phyloP scores from a whole-genome alignment of 2,113 vertebrate genomes.

The Melanotaenia duboulayi region DNA sequence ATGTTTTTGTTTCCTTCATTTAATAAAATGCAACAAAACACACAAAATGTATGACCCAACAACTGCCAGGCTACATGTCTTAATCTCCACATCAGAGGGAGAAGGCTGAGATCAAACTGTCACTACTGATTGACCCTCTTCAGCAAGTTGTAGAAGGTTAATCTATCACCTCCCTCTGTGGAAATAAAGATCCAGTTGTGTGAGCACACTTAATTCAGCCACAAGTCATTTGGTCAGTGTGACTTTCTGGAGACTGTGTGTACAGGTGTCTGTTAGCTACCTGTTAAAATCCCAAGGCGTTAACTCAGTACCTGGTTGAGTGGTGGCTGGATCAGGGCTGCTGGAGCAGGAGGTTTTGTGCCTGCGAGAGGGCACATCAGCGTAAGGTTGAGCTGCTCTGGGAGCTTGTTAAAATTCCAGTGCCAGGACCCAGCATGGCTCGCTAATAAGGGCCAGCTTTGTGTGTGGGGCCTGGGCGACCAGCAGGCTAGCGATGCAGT shows the following conservation, averaged over 20 bases:
- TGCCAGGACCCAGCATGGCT: constrained; percentile 67
- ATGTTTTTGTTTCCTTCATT: constrained; percentile 14
- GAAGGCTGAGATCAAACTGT: constrained; percentile 50
- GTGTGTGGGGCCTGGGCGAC: constrained; percentile 64
- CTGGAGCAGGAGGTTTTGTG: constrained; percentile 45
- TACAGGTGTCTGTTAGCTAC: constrained; percentile 21
- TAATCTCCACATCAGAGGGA: constrained; percentile 27
- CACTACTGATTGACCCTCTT: constrained; percentile 48
- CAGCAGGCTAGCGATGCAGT: constrained; percentile 56
- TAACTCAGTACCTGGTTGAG: constrained; percentile 34
- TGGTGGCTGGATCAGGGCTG: constrained; percentile 40
- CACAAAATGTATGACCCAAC: not conserved
- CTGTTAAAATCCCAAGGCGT: constrained; percentile 41
- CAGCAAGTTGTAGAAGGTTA: constrained; percentile 30
- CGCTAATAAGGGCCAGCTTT: constrained; percentile 75
- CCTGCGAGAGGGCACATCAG: constrained; percentile 62
- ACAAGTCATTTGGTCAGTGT: constrained; percentile 8
- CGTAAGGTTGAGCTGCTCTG: constrained; percentile 66
- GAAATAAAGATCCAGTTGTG: constrained; percentile 29
- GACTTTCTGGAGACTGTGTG: constrained; percentile 14
- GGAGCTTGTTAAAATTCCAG: constrained; percentile 80
- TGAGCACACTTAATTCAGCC: constrained; percentile 15
- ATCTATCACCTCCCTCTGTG: constrained; percentile 25
- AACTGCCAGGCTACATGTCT: constrained; percentile 20
- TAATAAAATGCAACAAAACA: not conserved